A percentile compares a stretch with the other conserved stretches of the same genome.
phyloP scores from a whole-genome alignment of 1,140 invertebrate species.

The Drosophila dunni region DNA sequence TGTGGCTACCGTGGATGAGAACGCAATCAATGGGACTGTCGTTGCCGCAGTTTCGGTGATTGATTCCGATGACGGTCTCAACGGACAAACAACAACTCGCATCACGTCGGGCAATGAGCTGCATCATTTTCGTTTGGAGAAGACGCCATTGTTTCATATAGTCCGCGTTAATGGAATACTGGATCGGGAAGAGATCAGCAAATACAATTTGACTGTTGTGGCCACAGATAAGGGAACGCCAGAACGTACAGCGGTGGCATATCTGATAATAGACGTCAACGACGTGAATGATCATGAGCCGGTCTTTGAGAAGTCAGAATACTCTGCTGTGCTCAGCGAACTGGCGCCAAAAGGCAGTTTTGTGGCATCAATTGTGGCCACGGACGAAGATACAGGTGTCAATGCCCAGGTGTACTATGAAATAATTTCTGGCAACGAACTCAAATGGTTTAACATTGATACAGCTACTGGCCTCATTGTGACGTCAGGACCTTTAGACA shows the following conservation, averaged over 20 bases:
- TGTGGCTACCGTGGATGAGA: slow-evolving; percentile 96
- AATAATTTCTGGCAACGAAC: slow-evolving; percentile 94
- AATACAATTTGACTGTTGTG: slow-evolving; percentile 96
- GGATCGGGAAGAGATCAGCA: slow-evolving; percentile 95
- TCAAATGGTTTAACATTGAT: slow-evolving; percentile 95
- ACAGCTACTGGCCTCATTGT: slow-evolving; percentile 93
- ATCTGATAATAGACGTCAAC: slow-evolving; percentile 96
- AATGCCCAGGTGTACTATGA: slow-evolving; percentile 95
- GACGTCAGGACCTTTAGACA: slow-evolving; percentile 91
- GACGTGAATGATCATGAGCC: slow-evolving; percentile 98
- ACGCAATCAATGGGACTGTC: slow-evolving; percentile 93
- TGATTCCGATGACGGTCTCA: slow-evolving; percentile 95
- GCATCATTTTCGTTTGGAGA: slow-evolving; percentile 94
- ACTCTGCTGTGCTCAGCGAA: slow-evolving; percentile 94
- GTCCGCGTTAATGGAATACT: slow-evolving; percentile 96
- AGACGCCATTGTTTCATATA: slow-evolving; percentile 93
- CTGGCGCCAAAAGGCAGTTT: slow-evolving; percentile 93
- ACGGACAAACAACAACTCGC: slow-evolving; percentile 93
- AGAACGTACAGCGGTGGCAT: slow-evolving; percentile 92
- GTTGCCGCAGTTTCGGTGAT: slow-evolving; percentile 97
- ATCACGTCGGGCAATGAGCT: slow-evolving; percentile 96
- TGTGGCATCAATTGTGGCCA: slow-evolving; percentile 94
- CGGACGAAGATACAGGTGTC: slow-evolving; percentile 95
- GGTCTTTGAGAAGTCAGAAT: slow-evolving; percentile 96
- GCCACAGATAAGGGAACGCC: slow-evolving; percentile 95